Base-by-base conservation (phyloP, 2,113 vertebrate species). In the Semicossyphus pulcher region DNA sequence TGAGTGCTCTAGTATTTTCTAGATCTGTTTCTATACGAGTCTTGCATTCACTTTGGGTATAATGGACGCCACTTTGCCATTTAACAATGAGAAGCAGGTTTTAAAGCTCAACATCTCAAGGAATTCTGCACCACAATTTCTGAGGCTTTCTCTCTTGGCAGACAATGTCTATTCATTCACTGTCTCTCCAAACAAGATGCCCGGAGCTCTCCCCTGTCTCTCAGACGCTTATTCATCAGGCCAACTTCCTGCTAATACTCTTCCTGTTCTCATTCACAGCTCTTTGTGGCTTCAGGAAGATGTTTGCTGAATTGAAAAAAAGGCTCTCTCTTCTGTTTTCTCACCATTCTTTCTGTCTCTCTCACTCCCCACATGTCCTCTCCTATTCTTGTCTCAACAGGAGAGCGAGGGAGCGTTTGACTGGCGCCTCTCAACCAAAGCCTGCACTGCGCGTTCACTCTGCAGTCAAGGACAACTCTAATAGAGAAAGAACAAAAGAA, bases 401-500 rank as follows among this genome's bases (percentile, higher is more conserved):
- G 80, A 83, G 76, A 72, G 68, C 42, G 18, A 76, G 54, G 39
- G 80, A 86, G 83, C 28, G 28, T 88, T 89, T 80, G 82, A 91
- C 85, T 70, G 81, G 71, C 80, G 88, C 83, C 67, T 84, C 90
- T 86, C 74, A 65, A 84, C 81, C 81, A 81, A 76, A 83, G 83
- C 83, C 88, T 86, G 81, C 64, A 54, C 52, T 21, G 62, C 41
- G 18, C 37, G 48, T 61, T 79, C 23, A 49, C 83, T 80, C 70
- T 42, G 47, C 86, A 89, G 86, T 90, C 91, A 93, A 93, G 89
- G 89, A 90, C 85, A 44, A 84, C 77, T 83, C 67, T 86, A 85
- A 91, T 87, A 67, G 87, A 86, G 60, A 80, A 65, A 87, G 90
- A 91, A 92, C 89, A 91, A 90, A 90, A 90, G 88, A 75, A 78